A percentile compares a stretch with the other conserved stretches of the same genome.
These are phyloP conservation scores for Camponotus pennsylvanicus DNA, from an alignment of 1,140 invertebrate genomes.

Conservation along the genomic window DNA sequence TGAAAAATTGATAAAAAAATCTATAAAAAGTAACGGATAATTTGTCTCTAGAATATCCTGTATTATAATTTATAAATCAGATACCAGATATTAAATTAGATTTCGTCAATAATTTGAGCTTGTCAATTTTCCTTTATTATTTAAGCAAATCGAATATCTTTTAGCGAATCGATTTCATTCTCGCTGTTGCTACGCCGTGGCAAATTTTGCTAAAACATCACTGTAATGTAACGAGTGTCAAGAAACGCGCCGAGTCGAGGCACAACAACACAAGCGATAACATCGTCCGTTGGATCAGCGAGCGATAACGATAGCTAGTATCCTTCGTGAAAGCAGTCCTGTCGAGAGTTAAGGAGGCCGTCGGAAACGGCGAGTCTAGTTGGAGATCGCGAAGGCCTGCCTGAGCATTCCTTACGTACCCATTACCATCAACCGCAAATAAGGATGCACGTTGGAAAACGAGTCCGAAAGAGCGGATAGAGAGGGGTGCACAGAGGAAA, in stretches of 20 bases:
- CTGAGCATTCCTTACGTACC: conserved; percentile 25
- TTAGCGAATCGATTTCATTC: conserved; percentile 25
- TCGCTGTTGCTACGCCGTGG: conserved; percentile 4
- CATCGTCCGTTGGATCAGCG: conserved; percentile 7
- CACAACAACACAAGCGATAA: conserved; percentile 27
- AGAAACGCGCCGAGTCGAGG: conserved; percentile 11
- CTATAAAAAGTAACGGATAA: neutral
- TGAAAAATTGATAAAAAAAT: neutral
- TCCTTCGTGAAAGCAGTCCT: conserved; percentile 60
- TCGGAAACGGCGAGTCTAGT: conserved; percentile 71
- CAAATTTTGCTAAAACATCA: conserved; percentile 17
- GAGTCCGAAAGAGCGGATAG: conserved; percentile 4
- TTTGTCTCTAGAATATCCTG: neutral
- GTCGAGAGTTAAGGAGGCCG: conserved; percentile 67
- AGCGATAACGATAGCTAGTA: conserved; percentile 73
- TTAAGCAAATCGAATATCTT: conserved; percentile 18
- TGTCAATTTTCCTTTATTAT: neutral
- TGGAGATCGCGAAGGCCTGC: conserved; percentile 61
- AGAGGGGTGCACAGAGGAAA: conserved; percentile 32
- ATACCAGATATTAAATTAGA: neutral
- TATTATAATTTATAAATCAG: neutral
- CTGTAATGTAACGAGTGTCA: conserved; percentile 29
- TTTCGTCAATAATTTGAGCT: neutral
- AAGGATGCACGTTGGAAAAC: conserved; percentile 45
- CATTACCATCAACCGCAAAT: conserved; percentile 50